Conservation (phyloP, 2,113 vertebrate species). For the Rhipidura dahli region DNA sequence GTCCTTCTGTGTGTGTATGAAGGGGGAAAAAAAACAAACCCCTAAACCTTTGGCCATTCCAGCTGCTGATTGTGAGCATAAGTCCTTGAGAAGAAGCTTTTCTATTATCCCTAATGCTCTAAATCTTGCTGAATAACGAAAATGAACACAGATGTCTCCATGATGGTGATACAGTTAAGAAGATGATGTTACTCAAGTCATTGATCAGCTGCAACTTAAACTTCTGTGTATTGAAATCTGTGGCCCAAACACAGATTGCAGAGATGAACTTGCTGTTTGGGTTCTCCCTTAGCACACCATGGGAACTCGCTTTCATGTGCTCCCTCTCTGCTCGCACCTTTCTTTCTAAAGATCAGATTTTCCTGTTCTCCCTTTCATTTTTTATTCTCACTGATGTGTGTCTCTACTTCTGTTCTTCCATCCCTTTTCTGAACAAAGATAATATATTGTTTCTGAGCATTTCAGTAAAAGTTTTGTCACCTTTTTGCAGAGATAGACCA, state of each 20-base stretch:
- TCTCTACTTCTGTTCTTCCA: neutral
- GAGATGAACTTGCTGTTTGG: neutral
- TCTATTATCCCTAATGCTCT: constrained; percentile 15
- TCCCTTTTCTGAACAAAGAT: neutral
- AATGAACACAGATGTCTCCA: constrained; percentile 62
- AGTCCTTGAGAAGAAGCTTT: constrained; percentile 25
- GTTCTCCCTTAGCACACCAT: neutral
- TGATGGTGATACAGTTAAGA: neutral
- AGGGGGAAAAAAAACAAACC: neutral
- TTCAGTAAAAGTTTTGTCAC: neutral
- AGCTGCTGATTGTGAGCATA: neutral
- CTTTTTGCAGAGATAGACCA: neutral
- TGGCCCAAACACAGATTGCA: neutral
- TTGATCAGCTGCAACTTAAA: constrained; percentile 4
- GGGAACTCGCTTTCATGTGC: neutral
- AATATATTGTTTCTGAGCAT: neutral
- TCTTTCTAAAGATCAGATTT: neutral
- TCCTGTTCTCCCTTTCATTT: neutral
- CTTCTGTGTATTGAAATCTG: neutral
- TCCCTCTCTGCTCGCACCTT: neutral
- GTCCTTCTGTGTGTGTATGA: neutral
- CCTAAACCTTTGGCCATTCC: neutral
- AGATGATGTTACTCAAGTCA: neutral
- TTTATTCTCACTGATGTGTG: neutral
- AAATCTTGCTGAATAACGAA: constrained; percentile 49